These are phyloP conservation scores for Tachina grossa DNA, from an alignment of 2,888 invertebrate genomes.

Conservation along the genomic window DNA sequence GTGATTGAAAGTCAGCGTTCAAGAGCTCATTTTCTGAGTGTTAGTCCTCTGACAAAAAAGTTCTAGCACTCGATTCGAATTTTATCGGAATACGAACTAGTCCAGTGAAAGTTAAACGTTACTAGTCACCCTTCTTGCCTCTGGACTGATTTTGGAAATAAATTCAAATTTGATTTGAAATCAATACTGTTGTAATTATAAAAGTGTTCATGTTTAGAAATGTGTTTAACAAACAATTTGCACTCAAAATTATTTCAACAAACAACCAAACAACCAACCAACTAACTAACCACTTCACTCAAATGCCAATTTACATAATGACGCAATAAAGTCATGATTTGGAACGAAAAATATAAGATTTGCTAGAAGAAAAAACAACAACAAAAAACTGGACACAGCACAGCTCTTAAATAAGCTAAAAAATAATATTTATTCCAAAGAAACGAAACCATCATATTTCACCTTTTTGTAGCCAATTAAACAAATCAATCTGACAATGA, in stretches of 20 bases:
- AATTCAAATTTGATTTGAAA: too few relatives aligned
- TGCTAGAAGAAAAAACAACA: not conserved
- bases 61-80: too few relatives aligned
- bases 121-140: too few relatives aligned
- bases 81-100: too few relatives aligned
- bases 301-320: conserved; percentile 44
- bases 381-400: conserved; percentile 9
- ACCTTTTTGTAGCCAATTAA: conserved; percentile 73
- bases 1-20: too few relatives aligned
- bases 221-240: too few relatives aligned
- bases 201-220: too few relatives aligned
- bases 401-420: conserved; percentile 41
- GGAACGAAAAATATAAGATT: not conserved
- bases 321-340: conserved; percentile 27
- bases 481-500: conserved; percentile 73
- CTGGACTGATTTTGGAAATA: too few relatives aligned
- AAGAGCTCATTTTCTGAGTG: too few relatives aligned
- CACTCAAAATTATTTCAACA: conserved; percentile 3
- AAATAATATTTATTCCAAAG: conserved; percentile 51
- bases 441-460: conserved; percentile 67
- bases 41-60: too few relatives aligned
- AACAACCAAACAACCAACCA: not conserved
- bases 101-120: too few relatives aligned
- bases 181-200: too few relatives aligned
- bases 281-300: not conserved